phyloP scores from a whole-genome alignment of 64 coral and sea anemone species.

The Platygyra sinensis region DNA sequence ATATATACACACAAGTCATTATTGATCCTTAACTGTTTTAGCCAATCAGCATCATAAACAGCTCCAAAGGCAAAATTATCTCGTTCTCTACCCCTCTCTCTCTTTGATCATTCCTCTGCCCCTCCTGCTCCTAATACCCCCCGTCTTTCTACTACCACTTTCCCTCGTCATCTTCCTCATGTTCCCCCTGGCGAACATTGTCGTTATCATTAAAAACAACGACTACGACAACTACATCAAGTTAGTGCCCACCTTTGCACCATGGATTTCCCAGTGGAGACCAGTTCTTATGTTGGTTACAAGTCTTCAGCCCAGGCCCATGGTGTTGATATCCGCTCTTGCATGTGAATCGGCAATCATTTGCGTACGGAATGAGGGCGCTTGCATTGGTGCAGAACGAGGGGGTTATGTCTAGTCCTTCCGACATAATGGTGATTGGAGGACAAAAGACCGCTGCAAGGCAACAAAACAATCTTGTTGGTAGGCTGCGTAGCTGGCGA shows the following conservation, averaged over 20 bases:
- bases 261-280: constrained; percentile 41
- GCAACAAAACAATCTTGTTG: background rate
- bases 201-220: too few relatives aligned
- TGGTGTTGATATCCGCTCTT: constrained; percentile 30
- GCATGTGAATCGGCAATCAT: constrained; percentile 38
- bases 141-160: too few relatives aligned
- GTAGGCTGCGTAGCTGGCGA: too few relatives aligned
- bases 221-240: too few relatives aligned
- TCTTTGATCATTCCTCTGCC: too few relatives aligned
- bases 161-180: too few relatives aligned
- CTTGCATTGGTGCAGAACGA: constrained; percentile 13
- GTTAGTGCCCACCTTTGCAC: constrained; percentile 21
- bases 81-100: too few relatives aligned
- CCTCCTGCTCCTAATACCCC: too few relatives aligned
- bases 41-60: too few relatives aligned
- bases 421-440: constrained; percentile 7
- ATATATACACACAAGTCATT: background rate
- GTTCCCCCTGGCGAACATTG: too few relatives aligned
- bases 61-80: too few relatives aligned
- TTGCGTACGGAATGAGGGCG: background rate
- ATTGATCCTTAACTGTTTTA: too few relatives aligned
- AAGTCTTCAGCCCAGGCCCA: constrained; percentile 39
- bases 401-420: constrained; percentile 28
- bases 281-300: constrained; percentile 27
- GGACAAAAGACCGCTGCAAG: constrained; percentile 28